These are phyloP conservation scores for Uria lomvia DNA, from an alignment of 2,113 vertebrate genomes.

Conservation along the genomic window DNA sequence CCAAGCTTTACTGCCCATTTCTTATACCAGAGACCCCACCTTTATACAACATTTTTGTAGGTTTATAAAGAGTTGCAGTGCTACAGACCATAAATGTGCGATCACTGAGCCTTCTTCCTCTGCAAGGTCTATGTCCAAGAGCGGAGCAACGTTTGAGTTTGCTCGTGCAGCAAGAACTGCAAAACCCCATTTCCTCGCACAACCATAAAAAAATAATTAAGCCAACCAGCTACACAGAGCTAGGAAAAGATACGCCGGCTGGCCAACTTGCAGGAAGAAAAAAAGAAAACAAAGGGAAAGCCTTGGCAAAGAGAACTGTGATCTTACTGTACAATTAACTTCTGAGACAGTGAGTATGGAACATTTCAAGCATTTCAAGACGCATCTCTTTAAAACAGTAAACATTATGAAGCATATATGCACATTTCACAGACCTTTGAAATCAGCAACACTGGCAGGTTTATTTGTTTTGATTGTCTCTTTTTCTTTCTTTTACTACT, in stretches of 20 bases:
- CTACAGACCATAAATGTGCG: neutral
- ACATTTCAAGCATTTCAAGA: conserved; percentile 25
- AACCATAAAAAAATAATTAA: conserved; percentile 29
- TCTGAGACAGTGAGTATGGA: conserved; percentile 16
- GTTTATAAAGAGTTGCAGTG: neutral
- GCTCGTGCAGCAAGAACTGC: neutral
- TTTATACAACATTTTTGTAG: neutral
- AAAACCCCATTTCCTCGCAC: neutral
- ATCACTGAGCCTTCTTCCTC: neutral
- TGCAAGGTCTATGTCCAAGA: neutral
- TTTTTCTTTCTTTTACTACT: conserved; percentile 55
- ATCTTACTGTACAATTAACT: conserved; percentile 48
- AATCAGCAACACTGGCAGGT: conserved; percentile 60
- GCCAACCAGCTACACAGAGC: neutral
- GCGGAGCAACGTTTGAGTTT: neutral
- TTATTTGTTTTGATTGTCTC: conserved; percentile 62
- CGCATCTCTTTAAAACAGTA: neutral
- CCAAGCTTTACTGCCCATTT: neutral
- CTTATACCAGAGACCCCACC: neutral
- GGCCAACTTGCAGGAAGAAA: neutral
- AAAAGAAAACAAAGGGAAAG: conserved; percentile 23
- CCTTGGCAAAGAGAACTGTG: conserved; percentile 22
- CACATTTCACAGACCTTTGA: conserved; percentile 35
- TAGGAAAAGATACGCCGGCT: neutral
- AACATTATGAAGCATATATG: neutral